Evolutionary conservation across 2,797 vertebrate genomes (phyloP).

Genomic region (Myotis daubentonii): DNA sequence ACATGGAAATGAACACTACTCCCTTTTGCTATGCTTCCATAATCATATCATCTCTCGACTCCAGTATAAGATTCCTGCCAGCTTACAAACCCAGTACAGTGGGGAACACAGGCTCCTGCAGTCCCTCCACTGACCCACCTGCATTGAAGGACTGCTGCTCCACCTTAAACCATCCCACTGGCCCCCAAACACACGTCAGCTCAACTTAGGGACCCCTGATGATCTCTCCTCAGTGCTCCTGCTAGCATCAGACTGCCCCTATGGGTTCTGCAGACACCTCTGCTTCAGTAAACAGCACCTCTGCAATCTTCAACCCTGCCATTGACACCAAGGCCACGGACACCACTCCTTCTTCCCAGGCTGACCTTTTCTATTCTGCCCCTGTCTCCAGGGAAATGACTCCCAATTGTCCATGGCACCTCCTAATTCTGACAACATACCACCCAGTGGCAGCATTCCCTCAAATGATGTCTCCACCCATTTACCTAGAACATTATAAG

Average conservation of each 20-base stretch:
- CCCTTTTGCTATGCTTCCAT: slow-evolving; percentile 56
- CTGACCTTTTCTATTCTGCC: neutral
- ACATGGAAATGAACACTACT: neutral
- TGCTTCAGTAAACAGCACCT: neutral
- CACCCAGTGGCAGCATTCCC: slow-evolving; percentile 26
- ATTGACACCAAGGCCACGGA: neutral
- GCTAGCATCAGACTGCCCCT: too few relatives aligned
- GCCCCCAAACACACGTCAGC: slow-evolving; percentile 76
- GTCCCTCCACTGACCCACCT: neutral
- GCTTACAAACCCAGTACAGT: neutral
- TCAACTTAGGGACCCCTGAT: slow-evolving; percentile 73
- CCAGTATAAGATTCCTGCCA: slow-evolving; percentile 26
- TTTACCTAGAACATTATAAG: neutral
- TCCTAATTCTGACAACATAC: neutral
- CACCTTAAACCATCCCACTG: slow-evolving; percentile 68
- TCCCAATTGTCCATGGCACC: fast-evolving
- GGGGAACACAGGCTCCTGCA: neutral
- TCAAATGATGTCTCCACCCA: neutral
- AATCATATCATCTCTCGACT: slow-evolving; percentile 48
- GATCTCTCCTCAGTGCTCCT: too few relatives aligned
- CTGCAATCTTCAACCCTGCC: neutral
- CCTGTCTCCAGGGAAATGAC: neutral
- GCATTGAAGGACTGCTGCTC: neutral
- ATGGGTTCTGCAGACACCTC: neutral
- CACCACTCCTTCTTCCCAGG: too few relatives aligned